Base-by-base conservation (phyloP, 92 coral and sea anemone genomes). In the Galaxea fascicularis region DNA sequence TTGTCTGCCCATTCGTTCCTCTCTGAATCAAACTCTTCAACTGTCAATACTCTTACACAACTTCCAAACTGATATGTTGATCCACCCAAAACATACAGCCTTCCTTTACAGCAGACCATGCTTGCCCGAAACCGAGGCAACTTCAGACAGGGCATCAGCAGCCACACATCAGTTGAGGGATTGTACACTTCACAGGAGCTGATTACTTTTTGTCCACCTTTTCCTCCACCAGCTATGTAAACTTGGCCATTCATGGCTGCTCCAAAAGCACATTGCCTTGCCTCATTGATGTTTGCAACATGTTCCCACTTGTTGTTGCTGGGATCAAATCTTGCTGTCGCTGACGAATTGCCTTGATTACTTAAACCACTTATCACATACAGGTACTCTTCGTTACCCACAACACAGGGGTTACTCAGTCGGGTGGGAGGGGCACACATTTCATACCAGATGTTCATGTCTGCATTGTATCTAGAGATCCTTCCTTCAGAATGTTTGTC, bases 151-250 rank as follows among this genome's bases (percentile, higher is more conserved):
- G 79, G 12, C 79, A 74, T 10, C 12, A 10, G 12, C 29, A 29
- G 79, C 79, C 66, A 75, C 25, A 54, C 79, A 13, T 75, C 10
- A 30, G 74, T 45, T 53, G 63, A 26, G 20, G 87, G 64, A 80
- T 90, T 81, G 86, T 89, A 92, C 17, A 87, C 58, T 77, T 92
- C 93, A 74, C 89, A 86, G 10, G 91, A 60, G 31, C 75, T 68
- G 35, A 89, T 59, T 14, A 73, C 85, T 15, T 28, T 22, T 0
- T 7, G 1, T 22, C 0, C 18, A 0, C 0, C 1, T 1, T 10
- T 6, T 13, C 3, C 0, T 30, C 95, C 93, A 21, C 95, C 95
- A 47, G 87, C 80, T 41, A 92, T 60, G 64, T 85, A 92, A 66
- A 92, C 84, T 45, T 74, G 77, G 30, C 85, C 93, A 60, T 78